Conservation (phyloP, 1,140 invertebrate genomes). For the Mamestra configurata region DNA sequence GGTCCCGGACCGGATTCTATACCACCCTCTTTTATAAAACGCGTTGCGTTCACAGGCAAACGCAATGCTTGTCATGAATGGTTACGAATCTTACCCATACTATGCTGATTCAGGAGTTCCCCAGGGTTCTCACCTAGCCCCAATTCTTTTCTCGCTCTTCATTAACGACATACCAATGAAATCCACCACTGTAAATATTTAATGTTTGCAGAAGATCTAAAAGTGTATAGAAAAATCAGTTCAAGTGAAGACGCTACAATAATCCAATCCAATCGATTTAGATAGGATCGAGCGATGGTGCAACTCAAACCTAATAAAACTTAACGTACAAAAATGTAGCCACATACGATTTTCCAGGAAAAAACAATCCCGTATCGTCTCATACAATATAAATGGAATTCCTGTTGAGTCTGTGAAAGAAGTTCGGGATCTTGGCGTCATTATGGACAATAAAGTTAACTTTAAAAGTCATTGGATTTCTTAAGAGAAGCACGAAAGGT, state of each 20-base stretch:
- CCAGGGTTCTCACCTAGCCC: slow-evolving; percentile 71
- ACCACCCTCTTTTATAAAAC: neutral
- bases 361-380: neutral
- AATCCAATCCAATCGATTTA: neutral
- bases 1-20: neutral
- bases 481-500: no score
- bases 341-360: neutral
- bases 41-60: neutral
- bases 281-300: neutral
- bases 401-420: neutral
- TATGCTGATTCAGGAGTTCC: slow-evolving; percentile 63
- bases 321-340: slow-evolving; percentile 6
- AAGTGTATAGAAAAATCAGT: neutral
- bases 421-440: neutral
- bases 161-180: slow-evolving; percentile 62
- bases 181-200: neutral
- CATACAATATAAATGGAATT: neutral
- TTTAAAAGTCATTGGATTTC: no score
- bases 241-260: neutral
- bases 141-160: slow-evolving; percentile 67
- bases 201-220: neutral
- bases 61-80: slow-evolving; percentile 43
- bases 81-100: slow-evolving; percentile 56
- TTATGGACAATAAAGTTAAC: no score
- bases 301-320: neutral